phyloP scores from a whole-genome alignment of 2,797 vertebrate genomes.

The Girardinus metallicus region DNA sequence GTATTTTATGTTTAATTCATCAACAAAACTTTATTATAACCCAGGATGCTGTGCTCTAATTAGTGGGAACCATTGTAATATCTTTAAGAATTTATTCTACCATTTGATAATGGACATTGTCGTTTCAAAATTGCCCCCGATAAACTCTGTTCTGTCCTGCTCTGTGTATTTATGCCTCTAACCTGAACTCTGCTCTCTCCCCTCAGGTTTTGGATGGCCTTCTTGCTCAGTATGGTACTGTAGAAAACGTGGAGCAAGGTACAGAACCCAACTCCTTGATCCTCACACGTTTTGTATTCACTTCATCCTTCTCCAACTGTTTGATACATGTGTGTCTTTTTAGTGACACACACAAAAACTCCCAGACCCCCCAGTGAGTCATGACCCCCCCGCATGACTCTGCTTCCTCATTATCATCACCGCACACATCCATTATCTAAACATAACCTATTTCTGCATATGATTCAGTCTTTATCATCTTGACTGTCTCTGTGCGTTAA shows the following conservation, averaged over 20 bases:
- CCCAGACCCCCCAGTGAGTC: conserved; percentile 65
- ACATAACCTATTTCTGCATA: conserved; percentile 63
- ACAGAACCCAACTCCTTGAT: conserved; percentile 44
- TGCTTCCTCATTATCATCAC: conserved; percentile 56
- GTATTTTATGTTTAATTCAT: neutral
- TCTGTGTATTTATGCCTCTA: conserved; percentile 7
- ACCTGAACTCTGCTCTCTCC: conserved; percentile 48
- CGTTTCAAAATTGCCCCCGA: neutral
- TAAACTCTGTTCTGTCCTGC: neutral
- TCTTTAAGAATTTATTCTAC: neutral
- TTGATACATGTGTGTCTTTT: conserved; percentile 48
- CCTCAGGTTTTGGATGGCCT: conserved; percentile 91
- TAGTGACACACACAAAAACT: conserved; percentile 32
- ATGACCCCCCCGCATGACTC: conserved; percentile 56
- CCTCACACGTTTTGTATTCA: conserved; percentile 29
- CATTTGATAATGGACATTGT: neutral
- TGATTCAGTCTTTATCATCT: conserved; percentile 61
- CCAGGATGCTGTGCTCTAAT: neutral
- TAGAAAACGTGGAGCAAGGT: conserved; percentile 98
- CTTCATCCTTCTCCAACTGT: conserved; percentile 39
- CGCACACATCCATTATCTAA: conserved; percentile 68
- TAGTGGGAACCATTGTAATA: neutral
- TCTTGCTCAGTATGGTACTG: conserved; percentile 91
- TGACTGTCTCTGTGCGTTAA: conserved; percentile 32
- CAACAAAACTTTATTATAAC: neutral